These are phyloP conservation scores for Paelopatides confundens DNA, from an alignment of 53 echinoderm and acorn worm genomes.

Conservation along the genomic window DNA sequence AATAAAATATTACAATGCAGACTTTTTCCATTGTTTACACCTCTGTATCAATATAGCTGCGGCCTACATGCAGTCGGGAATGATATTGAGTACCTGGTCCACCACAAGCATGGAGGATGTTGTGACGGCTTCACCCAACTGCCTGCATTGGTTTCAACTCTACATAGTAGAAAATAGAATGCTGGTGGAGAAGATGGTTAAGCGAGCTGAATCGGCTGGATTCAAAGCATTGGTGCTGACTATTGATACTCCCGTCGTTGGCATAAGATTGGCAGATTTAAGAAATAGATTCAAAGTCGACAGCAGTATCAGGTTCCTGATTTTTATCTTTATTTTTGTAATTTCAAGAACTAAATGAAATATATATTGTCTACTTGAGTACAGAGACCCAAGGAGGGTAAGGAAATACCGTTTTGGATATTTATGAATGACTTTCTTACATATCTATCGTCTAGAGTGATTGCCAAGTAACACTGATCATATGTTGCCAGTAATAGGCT, in stretches of 20 bases:
- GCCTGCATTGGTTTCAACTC: slow-evolving; percentile 72
- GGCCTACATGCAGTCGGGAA: slow-evolving; percentile 58
- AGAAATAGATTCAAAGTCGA: slow-evolving; percentile 27
- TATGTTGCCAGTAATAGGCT: too few species aligned
- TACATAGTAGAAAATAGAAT: slow-evolving; percentile 55
- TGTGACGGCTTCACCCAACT: slow-evolving; percentile 42
- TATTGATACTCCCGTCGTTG: slow-evolving; percentile 18
- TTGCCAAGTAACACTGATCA: too few species aligned
- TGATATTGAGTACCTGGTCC: slow-evolving; percentile 68
- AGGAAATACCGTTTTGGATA: too few species aligned
- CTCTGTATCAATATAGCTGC: slow-evolving; percentile 64
- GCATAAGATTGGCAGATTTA: slow-evolving; percentile 10
- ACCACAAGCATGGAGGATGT: slow-evolving; percentile 47
- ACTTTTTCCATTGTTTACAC: too few species aligned
- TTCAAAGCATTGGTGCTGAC: slow-evolving; percentile 37
- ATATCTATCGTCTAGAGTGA: too few species aligned
- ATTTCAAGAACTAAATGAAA: too few species aligned
- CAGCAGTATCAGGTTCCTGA: neutral
- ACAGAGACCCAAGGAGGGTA: too few species aligned
- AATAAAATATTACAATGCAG: too few species aligned
- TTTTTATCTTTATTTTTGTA: too few species aligned
- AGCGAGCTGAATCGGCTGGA: slow-evolving; percentile 48
- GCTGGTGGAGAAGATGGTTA: slow-evolving; percentile 36
- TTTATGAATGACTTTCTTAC: too few species aligned
- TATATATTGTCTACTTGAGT: too few species aligned